phyloP scores from a whole-genome alignment of 2,113 vertebrate genomes.

The Phyllostomus hastatus region DNA sequence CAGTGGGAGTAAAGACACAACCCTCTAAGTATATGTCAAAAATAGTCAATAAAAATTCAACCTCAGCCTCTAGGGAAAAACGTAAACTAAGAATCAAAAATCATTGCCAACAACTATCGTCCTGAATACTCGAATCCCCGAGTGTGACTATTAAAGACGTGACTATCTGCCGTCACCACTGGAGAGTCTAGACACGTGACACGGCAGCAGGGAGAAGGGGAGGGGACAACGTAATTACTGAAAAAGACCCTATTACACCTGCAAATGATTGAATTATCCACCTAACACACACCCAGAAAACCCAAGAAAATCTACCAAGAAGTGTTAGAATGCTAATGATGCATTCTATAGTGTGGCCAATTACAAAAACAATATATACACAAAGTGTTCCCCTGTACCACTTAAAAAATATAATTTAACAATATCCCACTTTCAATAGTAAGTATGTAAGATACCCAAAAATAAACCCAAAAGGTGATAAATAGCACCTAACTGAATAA shows the following conservation, averaged over 20 bases:
- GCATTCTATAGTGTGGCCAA: background rate
- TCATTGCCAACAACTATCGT: background rate
- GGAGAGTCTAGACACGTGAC: background rate
- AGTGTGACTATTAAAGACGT: background rate
- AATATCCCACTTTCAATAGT: background rate
- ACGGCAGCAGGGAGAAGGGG: background rate
- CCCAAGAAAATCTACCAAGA: conserved; percentile 14
- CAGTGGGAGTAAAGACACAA: background rate
- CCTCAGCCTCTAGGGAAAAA: background rate
- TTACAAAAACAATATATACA: background rate
- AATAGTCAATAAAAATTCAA: background rate
- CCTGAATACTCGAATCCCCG: background rate
- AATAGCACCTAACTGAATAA: background rate
- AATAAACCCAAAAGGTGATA: conserved; percentile 7
- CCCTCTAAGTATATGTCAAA: conserved; percentile 11
- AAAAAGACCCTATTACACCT: background rate
- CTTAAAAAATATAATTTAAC: background rate
- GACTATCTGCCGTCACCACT: background rate
- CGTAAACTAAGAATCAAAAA: conserved; percentile 18
- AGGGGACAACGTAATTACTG: background rate
- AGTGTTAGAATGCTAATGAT: background rate
- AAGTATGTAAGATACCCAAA: background rate
- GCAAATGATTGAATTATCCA: background rate
- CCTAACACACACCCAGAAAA: background rate
- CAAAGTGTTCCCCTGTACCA: background rate